These are phyloP conservation scores for Blera fallax DNA, from an alignment of 2,888 invertebrate species.

Conservation along the genomic window DNA sequence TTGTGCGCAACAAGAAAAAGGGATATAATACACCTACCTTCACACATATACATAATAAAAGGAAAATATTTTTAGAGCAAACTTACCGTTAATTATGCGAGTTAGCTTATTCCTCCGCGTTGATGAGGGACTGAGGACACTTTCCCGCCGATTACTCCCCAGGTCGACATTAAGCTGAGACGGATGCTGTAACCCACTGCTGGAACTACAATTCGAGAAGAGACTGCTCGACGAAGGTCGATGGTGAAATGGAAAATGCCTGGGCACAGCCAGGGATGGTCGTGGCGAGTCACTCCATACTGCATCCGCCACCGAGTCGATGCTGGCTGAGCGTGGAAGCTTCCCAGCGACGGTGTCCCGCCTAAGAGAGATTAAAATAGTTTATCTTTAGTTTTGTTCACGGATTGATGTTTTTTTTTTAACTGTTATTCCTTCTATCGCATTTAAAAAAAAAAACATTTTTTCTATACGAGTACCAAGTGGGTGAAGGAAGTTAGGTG, in stretches of 20 bases:
- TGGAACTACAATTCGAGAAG: conserved; percentile 78
- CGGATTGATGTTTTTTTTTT: background rate
- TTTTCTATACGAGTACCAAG: too few relatives aligned
- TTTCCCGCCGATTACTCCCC: conserved; percentile 82
- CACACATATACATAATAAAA: background rate
- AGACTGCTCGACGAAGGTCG: conserved; percentile 80
- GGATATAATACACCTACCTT: background rate
- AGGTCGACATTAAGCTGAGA: conserved; percentile 80
- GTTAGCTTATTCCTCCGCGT: conserved; percentile 90
- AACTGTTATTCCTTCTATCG: conserved; percentile 21
- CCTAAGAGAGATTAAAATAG: conserved; percentile 57
- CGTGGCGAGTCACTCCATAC: conserved; percentile 84
- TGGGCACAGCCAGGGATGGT: conserved; percentile 80
- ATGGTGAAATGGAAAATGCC: conserved; percentile 79
- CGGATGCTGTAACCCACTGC: conserved; percentile 79
- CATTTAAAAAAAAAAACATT: conserved; percentile 16
- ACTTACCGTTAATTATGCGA: conserved; percentile 88
- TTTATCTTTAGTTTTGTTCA: conserved; percentile 35
- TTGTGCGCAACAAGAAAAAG: conserved; percentile 19
- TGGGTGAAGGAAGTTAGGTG: background rate
- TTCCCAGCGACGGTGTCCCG: conserved; percentile 64
- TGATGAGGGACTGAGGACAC: conserved; percentile 88
- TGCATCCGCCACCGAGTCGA: conserved; percentile 89
- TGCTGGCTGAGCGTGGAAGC: conserved; percentile 89
- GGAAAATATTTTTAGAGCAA: background rate